Conservation (phyloP, 2,113 vertebrate species). For the Abramis brama region DNA sequence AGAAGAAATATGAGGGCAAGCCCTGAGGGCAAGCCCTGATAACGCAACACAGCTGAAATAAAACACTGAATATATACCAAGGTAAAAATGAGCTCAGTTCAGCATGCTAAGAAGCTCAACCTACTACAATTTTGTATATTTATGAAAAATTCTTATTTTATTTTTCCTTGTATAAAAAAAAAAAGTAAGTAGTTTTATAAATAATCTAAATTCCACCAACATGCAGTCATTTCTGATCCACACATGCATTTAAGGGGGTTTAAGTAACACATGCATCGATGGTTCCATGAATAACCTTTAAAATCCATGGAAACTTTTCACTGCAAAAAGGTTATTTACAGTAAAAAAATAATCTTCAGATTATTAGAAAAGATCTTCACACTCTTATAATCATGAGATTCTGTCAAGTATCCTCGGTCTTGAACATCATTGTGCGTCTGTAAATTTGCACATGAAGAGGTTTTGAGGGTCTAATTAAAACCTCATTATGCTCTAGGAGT, state of each 20-base stretch:
- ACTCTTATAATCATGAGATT: background rate
- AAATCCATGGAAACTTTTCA: no score
- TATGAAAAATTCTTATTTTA: background rate
- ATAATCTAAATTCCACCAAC: background rate
- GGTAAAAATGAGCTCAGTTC: background rate
- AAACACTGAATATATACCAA: background rate
- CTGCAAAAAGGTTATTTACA: no score
- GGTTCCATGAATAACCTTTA: no score
- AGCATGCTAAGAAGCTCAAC: background rate
- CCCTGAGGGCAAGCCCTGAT: background rate
- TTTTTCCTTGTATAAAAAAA: background rate
- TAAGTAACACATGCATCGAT: background rate
- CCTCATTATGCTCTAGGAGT: background rate
- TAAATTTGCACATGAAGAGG: background rate
- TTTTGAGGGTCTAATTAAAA: background rate
- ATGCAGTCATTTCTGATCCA: background rate
- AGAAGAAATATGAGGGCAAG: background rate
- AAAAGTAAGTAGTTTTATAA: background rate
- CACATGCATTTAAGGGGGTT: background rate
- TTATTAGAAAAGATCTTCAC: no score
- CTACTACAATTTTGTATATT: background rate
- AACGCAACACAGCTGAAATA: background rate
- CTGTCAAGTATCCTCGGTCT: background rate
- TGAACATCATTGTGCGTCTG: background rate
- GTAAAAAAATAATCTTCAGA: no score